Conservation (phyloP, 2,888 invertebrate genomes). For the Sminthurides aquaticus region DNA sequence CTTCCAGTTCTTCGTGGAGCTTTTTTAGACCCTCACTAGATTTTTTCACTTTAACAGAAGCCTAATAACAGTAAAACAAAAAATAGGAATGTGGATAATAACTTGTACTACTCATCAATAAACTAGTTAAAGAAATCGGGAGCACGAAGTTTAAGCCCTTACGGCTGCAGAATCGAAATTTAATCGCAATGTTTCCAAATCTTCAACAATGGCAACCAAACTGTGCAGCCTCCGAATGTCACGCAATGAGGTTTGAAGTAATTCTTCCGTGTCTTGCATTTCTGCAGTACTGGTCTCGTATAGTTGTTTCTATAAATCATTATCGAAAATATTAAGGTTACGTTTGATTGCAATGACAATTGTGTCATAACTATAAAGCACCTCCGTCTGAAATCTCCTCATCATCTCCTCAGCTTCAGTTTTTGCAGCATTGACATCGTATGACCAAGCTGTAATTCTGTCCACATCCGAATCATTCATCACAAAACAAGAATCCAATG, state of each 20-base stretch:
- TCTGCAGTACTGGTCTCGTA: slow-evolving; percentile 27
- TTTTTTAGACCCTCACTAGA: slow-evolving; percentile 16
- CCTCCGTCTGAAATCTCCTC: slow-evolving; percentile 23
- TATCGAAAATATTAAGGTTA: background rate
- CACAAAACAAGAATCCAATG: slow-evolving; percentile 30
- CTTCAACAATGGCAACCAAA: slow-evolving; percentile 31
- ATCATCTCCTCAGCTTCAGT: slow-evolving; percentile 21
- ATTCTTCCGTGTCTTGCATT: slow-evolving; percentile 21
- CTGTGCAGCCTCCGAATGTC: slow-evolving; percentile 26
- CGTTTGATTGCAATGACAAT: background rate
- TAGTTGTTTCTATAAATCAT: slow-evolving; percentile 28
- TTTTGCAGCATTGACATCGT: slow-evolving; percentile 29
- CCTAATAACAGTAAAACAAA: slow-evolving; percentile 21
- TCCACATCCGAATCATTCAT: slow-evolving; percentile 35
- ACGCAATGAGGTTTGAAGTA: slow-evolving; percentile 23
- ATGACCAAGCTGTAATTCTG: slow-evolving; percentile 35
- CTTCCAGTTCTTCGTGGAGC: slow-evolving; percentile 15
- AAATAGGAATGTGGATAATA: slow-evolving; percentile 16
- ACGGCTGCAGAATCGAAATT: background rate
- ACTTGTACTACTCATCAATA: background rate
- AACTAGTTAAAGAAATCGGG: too few relatives aligned
- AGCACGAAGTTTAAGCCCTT: too few relatives aligned
- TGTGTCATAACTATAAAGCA: slow-evolving; percentile 8
- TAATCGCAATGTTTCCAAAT: slow-evolving; percentile 24
- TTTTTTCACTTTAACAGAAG: slow-evolving; percentile 25